These are phyloP conservation scores for Hippopotamyrus pictus DNA, from an alignment of 2,797 vertebrate species.

Conservation along the genomic window DNA sequence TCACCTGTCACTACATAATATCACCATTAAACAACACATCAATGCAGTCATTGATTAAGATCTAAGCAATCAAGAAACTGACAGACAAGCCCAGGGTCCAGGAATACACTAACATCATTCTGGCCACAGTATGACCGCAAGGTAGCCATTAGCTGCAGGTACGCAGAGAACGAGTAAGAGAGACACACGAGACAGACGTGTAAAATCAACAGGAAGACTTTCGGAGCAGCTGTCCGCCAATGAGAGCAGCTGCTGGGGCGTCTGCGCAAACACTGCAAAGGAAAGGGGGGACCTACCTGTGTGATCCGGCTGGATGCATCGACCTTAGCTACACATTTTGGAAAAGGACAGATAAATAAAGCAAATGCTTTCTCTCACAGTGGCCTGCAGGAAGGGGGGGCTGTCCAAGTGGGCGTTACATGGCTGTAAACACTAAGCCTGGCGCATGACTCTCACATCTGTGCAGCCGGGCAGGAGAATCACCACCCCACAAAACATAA, in stretches of 20 bases:
- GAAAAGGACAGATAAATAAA: constrained; percentile 26
- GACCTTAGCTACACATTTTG: constrained; percentile 37
- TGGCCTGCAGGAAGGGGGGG: neutral
- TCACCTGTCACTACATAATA: neutral
- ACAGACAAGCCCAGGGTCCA: neutral
- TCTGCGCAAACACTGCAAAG: neutral
- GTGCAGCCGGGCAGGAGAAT: neutral
- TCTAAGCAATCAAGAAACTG: neutral
- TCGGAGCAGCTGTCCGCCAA: neutral
- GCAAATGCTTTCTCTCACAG: neutral
- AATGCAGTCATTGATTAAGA: neutral
- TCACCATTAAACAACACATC: neutral
- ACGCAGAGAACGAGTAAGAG: neutral
- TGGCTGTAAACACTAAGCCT: neutral
- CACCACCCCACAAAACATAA: neutral
- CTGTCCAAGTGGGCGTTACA: neutral
- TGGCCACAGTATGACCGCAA: neutral
- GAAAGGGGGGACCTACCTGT: constrained; percentile 6
- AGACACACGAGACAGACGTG: no score
- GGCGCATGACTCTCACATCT: neutral
- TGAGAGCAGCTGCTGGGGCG: neutral
- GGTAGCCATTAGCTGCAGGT: neutral
- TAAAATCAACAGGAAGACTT: neutral
- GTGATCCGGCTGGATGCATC: constrained; percentile 29
- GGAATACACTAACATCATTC: neutral